Base-by-base conservation (phyloP, 2,888 invertebrate genomes). In the Disparrhopalites patrizii region DNA sequence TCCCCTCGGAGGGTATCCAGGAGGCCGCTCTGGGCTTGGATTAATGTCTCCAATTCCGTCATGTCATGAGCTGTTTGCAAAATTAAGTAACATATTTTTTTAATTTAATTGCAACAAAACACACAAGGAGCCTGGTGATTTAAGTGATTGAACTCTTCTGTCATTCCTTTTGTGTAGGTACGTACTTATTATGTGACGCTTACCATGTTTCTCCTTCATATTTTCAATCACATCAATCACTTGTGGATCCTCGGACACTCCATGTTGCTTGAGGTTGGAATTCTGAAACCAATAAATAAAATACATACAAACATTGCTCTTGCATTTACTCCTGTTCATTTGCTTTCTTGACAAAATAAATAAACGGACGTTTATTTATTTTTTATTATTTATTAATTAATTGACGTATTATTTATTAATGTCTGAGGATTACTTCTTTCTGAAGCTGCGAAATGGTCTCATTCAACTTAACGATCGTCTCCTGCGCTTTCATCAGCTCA, bases 11-110 rank as follows among this genome's bases (percentile, higher is more conserved):
- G 86, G 86, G 89, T 91, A 85, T 90, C 90, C 88, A 91, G 89
- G 86, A 91, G 89, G 86, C 87, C 87, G 86, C 89, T 90, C 87
- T 92, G 91, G 83, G 88, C 89, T 83, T 87, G 88, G 83, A 92
- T 87, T 87, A 90, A 88, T 81, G 87, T 86, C 85, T 91, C 91
- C 83, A 92, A 87, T 83, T 89, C 90, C 83, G 87, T 87, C 82
- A 91, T 90, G 80, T 90, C 91, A 83, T 88, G 87, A 85, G 87
- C 91, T 91, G 87, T 82, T 27, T 27, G 3, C 28, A 52, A 15
- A 27, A 52, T 25, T 13, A 23, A 10, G 15, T 25, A 4, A 4
- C 25, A 20, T 8, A 25, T 51, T 23, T 23, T 51, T 7, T 8
- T 51, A 5, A 7, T 10, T 5, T 31, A 30, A 23, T 8, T 5